A percentile compares a stretch with the other conserved stretches of the same genome.
Conservation (phyloP, 2,888 invertebrate genomes). For the Mylabris sibirica region DNA sequence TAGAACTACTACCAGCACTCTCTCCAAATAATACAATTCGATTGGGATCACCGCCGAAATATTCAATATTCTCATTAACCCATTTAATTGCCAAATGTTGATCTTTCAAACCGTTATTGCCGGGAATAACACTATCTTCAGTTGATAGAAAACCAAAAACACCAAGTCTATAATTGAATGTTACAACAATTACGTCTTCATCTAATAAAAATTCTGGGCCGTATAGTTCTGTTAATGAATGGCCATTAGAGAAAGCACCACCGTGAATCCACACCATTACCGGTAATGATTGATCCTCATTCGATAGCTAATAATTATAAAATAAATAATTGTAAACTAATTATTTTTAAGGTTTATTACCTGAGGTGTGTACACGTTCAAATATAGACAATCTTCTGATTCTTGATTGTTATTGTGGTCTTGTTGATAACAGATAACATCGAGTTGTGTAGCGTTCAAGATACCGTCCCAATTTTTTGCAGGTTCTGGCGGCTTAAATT, state of each 20-base stretch:
- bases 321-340: not conserved
- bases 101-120: conserved; percentile 40
- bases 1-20: conserved; percentile 37
- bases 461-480: conserved; percentile 25
- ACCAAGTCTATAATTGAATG: conserved; percentile 44
- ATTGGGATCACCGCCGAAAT: conserved; percentile 37
- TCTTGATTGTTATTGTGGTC: conserved; percentile 18
- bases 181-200: conserved; percentile 41
- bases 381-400: conserved; percentile 37
- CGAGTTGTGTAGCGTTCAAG: conserved; percentile 24
- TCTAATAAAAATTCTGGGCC: conserved; percentile 44
- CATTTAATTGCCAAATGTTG: conserved; percentile 32
- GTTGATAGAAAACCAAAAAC: conserved; percentile 47
- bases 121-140: conserved; percentile 36
- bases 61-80: conserved; percentile 30
- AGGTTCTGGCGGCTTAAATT: conserved; percentile 22
- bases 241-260: conserved; percentile 24
- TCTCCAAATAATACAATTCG: conserved; percentile 36
- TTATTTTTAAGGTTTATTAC: conserved; percentile 15
- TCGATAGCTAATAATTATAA: not conserved
- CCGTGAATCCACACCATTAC: conserved; percentile 30
- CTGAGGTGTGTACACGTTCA: conserved; percentile 36
- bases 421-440: conserved; percentile 31
- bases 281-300: conserved; percentile 20
- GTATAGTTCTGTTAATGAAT: conserved; percentile 17